These are phyloP conservation scores for Muscicapa striata DNA, from an alignment of 2,797 vertebrate genomes.

Conservation along the genomic window DNA sequence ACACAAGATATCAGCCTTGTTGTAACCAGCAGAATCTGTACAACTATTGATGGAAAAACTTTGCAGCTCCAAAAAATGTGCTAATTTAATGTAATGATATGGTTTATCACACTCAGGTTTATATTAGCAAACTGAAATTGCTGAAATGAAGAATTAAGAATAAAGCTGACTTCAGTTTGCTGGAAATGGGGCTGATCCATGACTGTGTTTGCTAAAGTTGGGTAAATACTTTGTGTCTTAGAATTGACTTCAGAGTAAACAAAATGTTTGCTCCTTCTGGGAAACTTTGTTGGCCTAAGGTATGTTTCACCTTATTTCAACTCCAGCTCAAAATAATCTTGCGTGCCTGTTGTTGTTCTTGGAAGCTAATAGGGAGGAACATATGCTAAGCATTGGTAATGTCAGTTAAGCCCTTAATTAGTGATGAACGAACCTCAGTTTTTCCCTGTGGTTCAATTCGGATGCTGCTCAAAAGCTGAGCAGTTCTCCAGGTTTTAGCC, in stretches of 20 bases:
- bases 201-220: background rate
- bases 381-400: constrained; percentile 71
- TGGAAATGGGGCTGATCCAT: background rate
- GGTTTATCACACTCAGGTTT: background rate
- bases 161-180: background rate
- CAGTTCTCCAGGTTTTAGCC: background rate
- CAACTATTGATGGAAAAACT: background rate
- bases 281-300: constrained; percentile 55
- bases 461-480: constrained; percentile 33
- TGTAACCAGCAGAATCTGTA: background rate
- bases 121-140: background rate
- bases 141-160: background rate
- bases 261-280: constrained; percentile 60
- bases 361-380: constrained; percentile 65
- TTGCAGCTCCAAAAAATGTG: background rate
- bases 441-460: constrained; percentile 50
- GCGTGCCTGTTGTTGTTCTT: constrained; percentile 64
- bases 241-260: constrained; percentile 45
- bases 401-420: constrained; percentile 56
- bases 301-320: constrained; percentile 64
- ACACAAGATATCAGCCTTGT: background rate
- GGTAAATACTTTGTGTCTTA: constrained; percentile 40
- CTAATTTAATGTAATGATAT: background rate
- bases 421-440: constrained; percentile 47
- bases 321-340: constrained; percentile 62